These are phyloP conservation scores for Aporophyla nigra DNA, from an alignment of 2,888 invertebrate species.

Conservation along the genomic window DNA sequence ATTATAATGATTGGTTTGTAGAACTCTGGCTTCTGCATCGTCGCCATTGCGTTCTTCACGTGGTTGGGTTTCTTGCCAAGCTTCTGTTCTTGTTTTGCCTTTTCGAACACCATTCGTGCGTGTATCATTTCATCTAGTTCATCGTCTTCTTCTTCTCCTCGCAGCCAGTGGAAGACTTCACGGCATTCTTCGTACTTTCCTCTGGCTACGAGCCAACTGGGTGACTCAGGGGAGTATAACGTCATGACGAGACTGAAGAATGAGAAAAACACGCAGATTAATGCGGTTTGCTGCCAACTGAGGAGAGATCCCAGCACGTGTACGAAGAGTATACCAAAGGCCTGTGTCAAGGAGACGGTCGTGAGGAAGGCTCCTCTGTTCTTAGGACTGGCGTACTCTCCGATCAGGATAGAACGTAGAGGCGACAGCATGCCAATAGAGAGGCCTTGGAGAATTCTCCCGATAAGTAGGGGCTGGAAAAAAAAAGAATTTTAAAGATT, in stretches of 20 bases:
- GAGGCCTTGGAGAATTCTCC: constrained; percentile 82
- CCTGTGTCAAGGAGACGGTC: constrained; percentile 89
- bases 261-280: constrained; percentile 85
- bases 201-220: constrained; percentile 91
- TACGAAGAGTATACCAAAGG: constrained; percentile 91
- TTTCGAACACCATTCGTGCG: constrained; percentile 73
- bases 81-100: constrained; percentile 66
- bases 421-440: constrained; percentile 88
- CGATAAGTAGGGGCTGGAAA: constrained; percentile 77
- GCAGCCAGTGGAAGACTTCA: constrained; percentile 88
- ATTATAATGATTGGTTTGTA: constrained; percentile 91
- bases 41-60: constrained; percentile 63
- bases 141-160: constrained; percentile 86
- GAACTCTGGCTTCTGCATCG: constrained; percentile 86
- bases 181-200: constrained; percentile 88
- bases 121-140: constrained; percentile 81
- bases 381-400: constrained; percentile 90
- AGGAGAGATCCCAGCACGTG: constrained; percentile 91
- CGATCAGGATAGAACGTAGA: constrained; percentile 87
- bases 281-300: constrained; percentile 89
- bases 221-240: constrained; percentile 90
- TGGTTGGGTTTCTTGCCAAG: constrained; percentile 58
- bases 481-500: neutral
- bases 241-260: constrained; percentile 84
- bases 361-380: constrained; percentile 91